Evolutionary conservation across 2,888 invertebrate genomes (phyloP), one percentile per base, ranked within the genome.

Genomic region (Labia minor): DNA sequence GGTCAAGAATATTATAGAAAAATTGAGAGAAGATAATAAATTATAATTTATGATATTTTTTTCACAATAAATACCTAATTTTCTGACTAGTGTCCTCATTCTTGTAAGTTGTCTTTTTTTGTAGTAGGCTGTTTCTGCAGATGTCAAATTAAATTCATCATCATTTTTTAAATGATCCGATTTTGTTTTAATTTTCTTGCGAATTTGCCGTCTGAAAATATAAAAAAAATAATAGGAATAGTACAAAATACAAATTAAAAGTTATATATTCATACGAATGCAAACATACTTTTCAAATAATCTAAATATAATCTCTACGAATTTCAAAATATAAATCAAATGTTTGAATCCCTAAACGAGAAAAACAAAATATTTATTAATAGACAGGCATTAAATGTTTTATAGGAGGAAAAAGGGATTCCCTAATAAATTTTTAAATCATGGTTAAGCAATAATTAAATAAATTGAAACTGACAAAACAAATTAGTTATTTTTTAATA

Each of bases 81-180:
- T 49, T 49, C 49, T 49, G 49, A 49, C 49, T 49, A 49, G 49
- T 8, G 49, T 49, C 14, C 14, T 4, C 49, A 49, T 49, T 49
- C 49, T 4, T 3, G 2, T 49, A 14, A 49, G 49, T 49, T 49
- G 49, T n/a, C 49, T 4, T 63, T 63, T 67, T 62, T 33, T 68
- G 37, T 67, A 68, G 20, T 68, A 68, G 2, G 67, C 63, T 16
- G 68, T 63, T 64, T 68, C 68, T 10, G 68, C 68, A 1, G 65
- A 65, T 1, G 65, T 65, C 19, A 68, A 64, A 10, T 67, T 67
- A 11, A 68, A 16, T 11, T 68, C 67, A 10, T 64, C 67, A 20
- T 67, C 67, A 11, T 67, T 63, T 14, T 61, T 33, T 19, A 49
- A 21, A 8, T 37, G 19, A 37, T 37, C n/a, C 21, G 16, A 63